Conservation (phyloP, 2,113 vertebrate species). For the Gallinago jamesoni region DNA sequence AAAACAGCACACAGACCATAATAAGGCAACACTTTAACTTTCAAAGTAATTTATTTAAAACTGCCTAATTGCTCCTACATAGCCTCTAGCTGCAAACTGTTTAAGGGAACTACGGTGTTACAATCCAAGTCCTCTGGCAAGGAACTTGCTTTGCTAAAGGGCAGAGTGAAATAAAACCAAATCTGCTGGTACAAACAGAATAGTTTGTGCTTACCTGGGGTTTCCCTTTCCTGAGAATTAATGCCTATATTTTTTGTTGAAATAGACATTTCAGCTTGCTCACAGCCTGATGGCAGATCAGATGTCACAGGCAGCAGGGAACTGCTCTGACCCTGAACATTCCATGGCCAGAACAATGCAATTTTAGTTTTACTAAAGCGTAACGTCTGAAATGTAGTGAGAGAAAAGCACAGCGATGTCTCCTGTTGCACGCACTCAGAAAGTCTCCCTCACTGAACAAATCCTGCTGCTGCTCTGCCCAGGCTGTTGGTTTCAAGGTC, state of each 20-base stretch:
- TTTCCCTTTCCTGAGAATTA: not conserved
- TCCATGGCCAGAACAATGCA: not conserved
- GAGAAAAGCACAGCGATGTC: not conserved
- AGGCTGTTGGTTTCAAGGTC: not conserved
- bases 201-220: not conserved
- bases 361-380: not conserved
- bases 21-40: slow-evolving; percentile 16
- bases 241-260: not conserved
- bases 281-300: not conserved
- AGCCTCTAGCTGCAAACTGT: slow-evolving; percentile 34
- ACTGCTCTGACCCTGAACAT: not conserved
- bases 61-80: slow-evolving; percentile 41
- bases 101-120: not conserved
- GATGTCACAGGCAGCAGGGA: not conserved
- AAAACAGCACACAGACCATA: not conserved
- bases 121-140: slow-evolving; percentile 27
- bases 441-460: not conserved
- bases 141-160: not conserved
- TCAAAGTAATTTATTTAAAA: slow-evolving; percentile 48
- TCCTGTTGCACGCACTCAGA: not conserved
- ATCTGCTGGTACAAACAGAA: not conserved
- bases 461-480: not conserved
- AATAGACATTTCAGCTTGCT: slow-evolving; percentile 13
- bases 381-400: not conserved
- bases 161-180: not conserved